A percentile compares a stretch with the other conserved stretches of the same genome.
Evolutionary conservation across 2,888 invertebrate species (phyloP).

Genomic region (Lycia hirtaria): DNA sequence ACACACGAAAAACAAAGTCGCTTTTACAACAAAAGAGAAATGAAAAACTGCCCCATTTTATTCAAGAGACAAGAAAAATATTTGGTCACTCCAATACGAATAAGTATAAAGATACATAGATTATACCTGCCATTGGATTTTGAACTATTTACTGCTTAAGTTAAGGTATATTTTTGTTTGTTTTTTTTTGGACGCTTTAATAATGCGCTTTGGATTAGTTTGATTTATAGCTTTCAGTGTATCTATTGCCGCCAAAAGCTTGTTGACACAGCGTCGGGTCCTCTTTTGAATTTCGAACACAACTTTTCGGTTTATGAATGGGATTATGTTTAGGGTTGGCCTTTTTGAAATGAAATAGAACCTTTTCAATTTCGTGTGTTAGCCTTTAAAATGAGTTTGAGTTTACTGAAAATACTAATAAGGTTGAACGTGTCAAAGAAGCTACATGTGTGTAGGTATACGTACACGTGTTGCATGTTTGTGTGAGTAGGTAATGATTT

Average conservation of each 20-base stretch:
- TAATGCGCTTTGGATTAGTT: slow-evolving; percentile 48
- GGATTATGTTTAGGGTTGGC: slow-evolving; percentile 9
- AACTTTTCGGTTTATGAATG: slow-evolving; percentile 24
- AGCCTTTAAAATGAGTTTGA: slow-evolving; percentile 14
- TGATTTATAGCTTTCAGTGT: slow-evolving; percentile 49
- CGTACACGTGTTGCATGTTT: background rate
- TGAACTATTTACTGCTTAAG: slow-evolving; percentile 17
- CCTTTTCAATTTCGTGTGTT: slow-evolving; percentile 15
- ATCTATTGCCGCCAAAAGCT: slow-evolving; percentile 41
- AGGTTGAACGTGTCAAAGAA: too few relatives aligned
- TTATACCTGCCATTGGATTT: slow-evolving; percentile 28
- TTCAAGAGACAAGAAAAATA: slow-evolving; percentile 54
- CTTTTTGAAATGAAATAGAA: slow-evolving; percentile 8
- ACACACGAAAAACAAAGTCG: slow-evolving; percentile 30
- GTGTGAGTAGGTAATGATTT: background rate
- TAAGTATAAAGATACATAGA: slow-evolving; percentile 20
- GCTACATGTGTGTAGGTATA: too few relatives aligned
- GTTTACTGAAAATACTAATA: background rate
- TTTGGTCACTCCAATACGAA: slow-evolving; percentile 55
- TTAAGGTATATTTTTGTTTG: slow-evolving; percentile 38
- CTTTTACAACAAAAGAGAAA: slow-evolving; percentile 44
- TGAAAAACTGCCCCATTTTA: slow-evolving; percentile 51
- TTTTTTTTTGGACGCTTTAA: slow-evolving; percentile 38
- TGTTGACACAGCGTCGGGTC: slow-evolving; percentile 40
- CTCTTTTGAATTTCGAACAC: slow-evolving; percentile 35